Base-by-base conservation (phyloP, 2,113 vertebrate species). In the Riparia riparia region DNA sequence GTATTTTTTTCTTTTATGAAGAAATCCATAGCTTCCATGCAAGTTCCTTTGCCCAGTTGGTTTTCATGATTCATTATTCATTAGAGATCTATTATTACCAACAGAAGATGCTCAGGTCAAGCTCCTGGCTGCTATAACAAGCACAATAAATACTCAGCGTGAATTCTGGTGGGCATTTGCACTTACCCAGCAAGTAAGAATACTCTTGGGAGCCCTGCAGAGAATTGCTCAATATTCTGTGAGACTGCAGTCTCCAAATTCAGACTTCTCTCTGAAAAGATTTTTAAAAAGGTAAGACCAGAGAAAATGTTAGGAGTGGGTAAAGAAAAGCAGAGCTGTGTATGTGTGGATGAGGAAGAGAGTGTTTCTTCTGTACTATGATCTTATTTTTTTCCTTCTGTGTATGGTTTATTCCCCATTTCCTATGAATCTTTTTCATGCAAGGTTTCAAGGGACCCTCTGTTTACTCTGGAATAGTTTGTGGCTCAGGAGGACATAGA, bases 381-480 rank as follows among this genome's bases (percentile, higher is more conserved):
- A 17, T 17, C 61, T 44, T 91, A 9, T 16, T 54, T 82, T 34
- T 85, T n/a, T 26, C 17, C 10, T 82, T 64, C n/a, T 61, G 21
- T 2, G 0, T 41, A 3, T 28, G 42, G n/a, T 82, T 61, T 64
- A 53, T 91, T 41, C 49, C n/a, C 26, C 5, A 4, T 79, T 84
- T 58, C 44, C 51, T 37, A 53, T 0, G 0, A 10, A 29, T 21
- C 8, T 49, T 29, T 65, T 32, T n/a, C 22, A 25, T 1, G 1
- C 34, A 14, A 6, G 29, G 42, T 72, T 77, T 73, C 65, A 60
- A 37, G 57, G 15, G 29, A 45, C 42, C 34, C 17, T 68, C 39
- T 2, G 1, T 31, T 50, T 19, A 2, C 21, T 49, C 50, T 80
- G n/a, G 37, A 69, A 28, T 6, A 20, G 45, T 3, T 3, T 17